Evolutionary conservation across 2,888 invertebrate genomes (phyloP), one percentile per base, ranked within the genome.

Genomic region (Resseliella maxima): DNA sequence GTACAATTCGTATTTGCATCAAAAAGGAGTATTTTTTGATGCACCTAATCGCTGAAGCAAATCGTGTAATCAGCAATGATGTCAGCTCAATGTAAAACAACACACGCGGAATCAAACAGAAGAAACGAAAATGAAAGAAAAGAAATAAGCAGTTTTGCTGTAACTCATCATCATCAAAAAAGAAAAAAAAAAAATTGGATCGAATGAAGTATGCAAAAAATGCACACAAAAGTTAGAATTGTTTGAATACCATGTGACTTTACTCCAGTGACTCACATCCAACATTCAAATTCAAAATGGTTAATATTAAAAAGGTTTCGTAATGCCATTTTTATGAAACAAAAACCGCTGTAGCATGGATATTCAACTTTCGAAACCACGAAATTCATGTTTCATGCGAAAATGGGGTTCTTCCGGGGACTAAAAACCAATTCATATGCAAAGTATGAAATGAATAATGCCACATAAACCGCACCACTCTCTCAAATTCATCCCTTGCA

Each of bases 131-230:
- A n/a, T n/a, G n/a, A n/a, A n/a, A n/a, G n/a, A n/a, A n/a, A n/a
- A n/a, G n/a, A n/a, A n/a, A n/a, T n/a, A n/a, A n/a, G n/a, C n/a
- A n/a, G n/a, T n/a, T n/a, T n/a, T n/a, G n/a, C n/a, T n/a, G n/a
- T n/a, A n/a, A 72, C 31, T 72, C 72, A 72, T 72, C 72, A 72
- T 72, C n/a, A n/a, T n/a, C n/a, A 12, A 72, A 15, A n/a, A n/a
- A n/a, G n/a, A n/a, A n/a, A n/a, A n/a, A n/a, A n/a, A n/a, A n/a
- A n/a, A n/a, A n/a, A n/a, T 72, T n/a, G 72, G 31, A 72, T 31
- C 31, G 35, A 31, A 72, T 72, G 3, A 72, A 35, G 72, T 6
- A n/a, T 27, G 12, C 59, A 12, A 59, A 59, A 27, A 59, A 24
- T 2, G 27, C 2, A n/a, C n/a, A n/a, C n/a, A n/a, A n/a, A n/a